Percentiles rank a stretch among this genome's conserved stretches.
These are phyloP conservation scores for Triplophysa dalaica DNA, from an alignment of 2,113 vertebrate species.

Conservation along the genomic window DNA sequence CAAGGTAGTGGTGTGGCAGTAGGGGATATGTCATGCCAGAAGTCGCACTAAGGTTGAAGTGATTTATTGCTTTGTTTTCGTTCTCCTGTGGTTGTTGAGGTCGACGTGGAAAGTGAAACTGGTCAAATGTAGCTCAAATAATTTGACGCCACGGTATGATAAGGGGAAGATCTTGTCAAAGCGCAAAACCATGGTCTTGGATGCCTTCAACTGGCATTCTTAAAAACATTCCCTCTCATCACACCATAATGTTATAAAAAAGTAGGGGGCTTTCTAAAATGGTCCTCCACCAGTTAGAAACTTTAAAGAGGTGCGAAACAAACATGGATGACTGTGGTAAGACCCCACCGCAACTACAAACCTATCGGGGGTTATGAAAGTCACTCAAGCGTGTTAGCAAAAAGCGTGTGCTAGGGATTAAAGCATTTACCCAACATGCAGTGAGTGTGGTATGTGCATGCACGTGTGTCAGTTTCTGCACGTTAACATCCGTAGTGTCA, in stretches of 20 bases:
- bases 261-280: not conserved
- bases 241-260: not conserved
- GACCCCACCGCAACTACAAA: slow-evolving; percentile 2
- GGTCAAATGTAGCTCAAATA: slow-evolving; percentile 21
- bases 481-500: not conserved
- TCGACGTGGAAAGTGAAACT: not conserved
- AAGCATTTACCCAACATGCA: slow-evolving; percentile 23
- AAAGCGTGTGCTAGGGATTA: slow-evolving; percentile 22
- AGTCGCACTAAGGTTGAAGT: not conserved
- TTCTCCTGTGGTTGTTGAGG: slow-evolving; percentile 10
- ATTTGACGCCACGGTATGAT: not conserved
- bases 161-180: not conserved
- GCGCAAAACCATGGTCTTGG: not conserved
- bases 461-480: not conserved
- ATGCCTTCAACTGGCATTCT: too few species aligned
- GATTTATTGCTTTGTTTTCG: slow-evolving; percentile 45
- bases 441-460: not conserved
- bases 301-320: not conserved
- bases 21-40: not conserved
- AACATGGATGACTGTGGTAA: not conserved
- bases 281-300: slow-evolving; percentile 15
- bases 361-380: not conserved
- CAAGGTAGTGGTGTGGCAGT: slow-evolving; percentile 20
- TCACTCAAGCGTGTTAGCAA: slow-evolving; percentile 27
- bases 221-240: not conserved